Conservation (phyloP, 2,888 invertebrate genomes). For the Andrena fulva region DNA sequence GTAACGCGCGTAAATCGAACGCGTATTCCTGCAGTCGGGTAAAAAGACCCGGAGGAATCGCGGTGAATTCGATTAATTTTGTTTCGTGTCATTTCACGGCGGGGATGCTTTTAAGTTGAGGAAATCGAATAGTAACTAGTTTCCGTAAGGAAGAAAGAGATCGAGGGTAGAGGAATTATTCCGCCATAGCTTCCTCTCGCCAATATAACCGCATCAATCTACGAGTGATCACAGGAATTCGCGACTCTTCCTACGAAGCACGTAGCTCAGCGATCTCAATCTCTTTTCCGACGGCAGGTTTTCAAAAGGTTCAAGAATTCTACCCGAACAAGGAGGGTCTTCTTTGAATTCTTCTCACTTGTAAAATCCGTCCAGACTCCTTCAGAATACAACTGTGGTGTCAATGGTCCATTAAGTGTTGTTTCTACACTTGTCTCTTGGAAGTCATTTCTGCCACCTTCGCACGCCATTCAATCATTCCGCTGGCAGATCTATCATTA, state of each 20-base stretch:
- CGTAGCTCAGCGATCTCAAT: not conserved
- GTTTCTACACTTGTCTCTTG: conserved; percentile 33
- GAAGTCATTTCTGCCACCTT: conserved; percentile 66
- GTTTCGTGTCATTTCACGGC: not conserved
- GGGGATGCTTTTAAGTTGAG: not conserved
- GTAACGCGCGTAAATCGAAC: conserved; percentile 16
- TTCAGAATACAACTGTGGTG: too few relatives aligned
- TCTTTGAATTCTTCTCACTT: not conserved
- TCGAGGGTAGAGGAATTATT: not conserved
- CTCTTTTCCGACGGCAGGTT: conserved; percentile 4
- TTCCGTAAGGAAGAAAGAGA: not conserved
- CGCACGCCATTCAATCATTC: conserved; percentile 66
- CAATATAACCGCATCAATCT: not conserved
- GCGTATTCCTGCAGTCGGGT: not conserved
- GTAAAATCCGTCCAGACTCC: not conserved
- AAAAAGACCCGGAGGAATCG: conserved; percentile 5
- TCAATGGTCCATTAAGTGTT: conserved; percentile 5
- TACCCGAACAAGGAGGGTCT: too few relatives aligned
- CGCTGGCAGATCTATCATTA: conserved; percentile 70
- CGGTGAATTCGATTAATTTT: conserved; percentile 19
- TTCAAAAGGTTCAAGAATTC: not conserved
- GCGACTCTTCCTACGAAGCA: not conserved
- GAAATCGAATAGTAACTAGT: not conserved
- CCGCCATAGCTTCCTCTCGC: not conserved
- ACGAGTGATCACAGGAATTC: not conserved